A percentile compares a stretch with the other conserved stretches of the same genome.
These are phyloP conservation scores for Rhabditophanes sp. DNA, from an alignment of 2,888 invertebrate genomes.

Conservation along the genomic window DNA sequence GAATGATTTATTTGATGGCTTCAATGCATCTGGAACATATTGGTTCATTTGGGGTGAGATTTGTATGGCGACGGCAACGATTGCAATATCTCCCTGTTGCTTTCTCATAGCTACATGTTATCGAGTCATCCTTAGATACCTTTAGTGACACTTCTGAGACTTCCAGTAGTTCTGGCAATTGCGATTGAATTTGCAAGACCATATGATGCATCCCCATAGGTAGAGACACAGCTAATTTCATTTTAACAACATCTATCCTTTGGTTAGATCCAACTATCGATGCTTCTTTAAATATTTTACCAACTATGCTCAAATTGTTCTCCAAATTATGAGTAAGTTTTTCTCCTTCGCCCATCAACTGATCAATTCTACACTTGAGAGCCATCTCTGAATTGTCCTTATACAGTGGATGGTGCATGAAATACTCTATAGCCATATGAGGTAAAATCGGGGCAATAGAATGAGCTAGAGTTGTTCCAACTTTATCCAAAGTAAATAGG, in stretches of 20 bases:
- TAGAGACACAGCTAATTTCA: constrained; percentile 1
- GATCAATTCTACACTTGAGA: constrained; percentile 1
- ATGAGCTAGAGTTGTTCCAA: constrained; percentile 13
- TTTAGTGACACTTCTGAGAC: neutral
- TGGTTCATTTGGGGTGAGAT: no score
- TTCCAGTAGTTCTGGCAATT: constrained; percentile 4
- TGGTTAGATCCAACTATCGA: no score
- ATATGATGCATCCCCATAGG: constrained; percentile 3
- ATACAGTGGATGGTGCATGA: constrained; percentile 17
- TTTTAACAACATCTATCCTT: constrained; percentile 6
- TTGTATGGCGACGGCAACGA: constrained; percentile 5
- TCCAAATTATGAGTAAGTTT: constrained; percentile 4
- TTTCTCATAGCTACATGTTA: no score
- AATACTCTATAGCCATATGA: constrained; percentile 29
- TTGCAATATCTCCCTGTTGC: constrained; percentile 2
- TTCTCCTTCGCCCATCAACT: no score
- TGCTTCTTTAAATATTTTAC: no score
- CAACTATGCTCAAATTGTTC: constrained; percentile 4
- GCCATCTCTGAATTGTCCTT: constrained; percentile 9
- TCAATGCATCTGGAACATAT: no score
- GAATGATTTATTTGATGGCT: no score
- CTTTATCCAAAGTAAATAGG: constrained; percentile 20
- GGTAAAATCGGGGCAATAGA: constrained; percentile 34
- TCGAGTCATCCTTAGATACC: neutral
- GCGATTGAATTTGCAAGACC: neutral